Base-by-base conservation (phyloP, 2,888 invertebrate species). In the Clivina fossor region DNA sequence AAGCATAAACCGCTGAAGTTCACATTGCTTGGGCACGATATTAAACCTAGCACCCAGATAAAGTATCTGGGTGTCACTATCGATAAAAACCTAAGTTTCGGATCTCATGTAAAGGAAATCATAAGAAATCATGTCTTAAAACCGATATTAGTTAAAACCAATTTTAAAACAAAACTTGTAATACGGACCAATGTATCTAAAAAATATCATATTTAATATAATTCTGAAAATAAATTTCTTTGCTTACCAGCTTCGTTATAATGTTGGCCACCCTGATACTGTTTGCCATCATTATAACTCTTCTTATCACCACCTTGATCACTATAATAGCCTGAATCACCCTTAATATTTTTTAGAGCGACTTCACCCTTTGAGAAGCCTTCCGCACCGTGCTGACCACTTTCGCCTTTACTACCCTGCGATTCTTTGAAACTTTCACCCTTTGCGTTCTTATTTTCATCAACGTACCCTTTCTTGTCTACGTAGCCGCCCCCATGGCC, bases 301-400 rank as follows among this genome's bases (percentile, higher is more conserved):
- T 81, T 82, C 59, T 82, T 82, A 60, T 78, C 80, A 0, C 79
- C 81, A 64, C 77, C 77, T 58, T 79, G 77, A 48, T 79, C 79
- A 63, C 77, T 80, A 63, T 78, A 81, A 50, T 77, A 78, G 37
- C 78, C 80, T 1, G 79, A 76, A 54, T 80, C 72, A 2, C 72
- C 73, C 59, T 75, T 71, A 37, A 64, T 63, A 55, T 71, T 70
- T 58, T 71, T 71, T 4, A 68, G 60, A 2, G 66, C 79, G 1
- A 77, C 77, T 40, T 78, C 75, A 8, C 77, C 82, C 61, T 79
- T 76, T 57, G 76, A 76, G 64, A 72, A 81, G 19, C 81, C 82
- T 69, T 79, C 79, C 56, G 80, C 76, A 1, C 80, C 81, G 56
- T 80, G 78, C 44, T 79, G 79, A 1, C 78, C 66, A 68, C 78